Base-by-base conservation (phyloP, 2,113 vertebrate genomes). In the Amblyornis subalaris region DNA sequence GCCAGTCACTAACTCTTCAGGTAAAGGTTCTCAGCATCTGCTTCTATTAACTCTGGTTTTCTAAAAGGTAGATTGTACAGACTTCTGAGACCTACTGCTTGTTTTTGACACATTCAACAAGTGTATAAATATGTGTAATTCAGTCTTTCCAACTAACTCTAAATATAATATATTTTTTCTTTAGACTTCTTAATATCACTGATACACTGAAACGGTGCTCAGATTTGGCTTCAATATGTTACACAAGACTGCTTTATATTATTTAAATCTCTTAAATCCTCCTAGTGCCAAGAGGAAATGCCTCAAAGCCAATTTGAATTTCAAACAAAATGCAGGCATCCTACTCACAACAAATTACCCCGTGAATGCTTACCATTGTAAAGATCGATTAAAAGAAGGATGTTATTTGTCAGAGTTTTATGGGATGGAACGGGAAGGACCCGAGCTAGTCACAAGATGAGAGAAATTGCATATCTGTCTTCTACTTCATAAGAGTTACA, bases 211-310 rank as follows among this genome's bases (percentile, higher is more conserved):
- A 79, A 33, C 31, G 57, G 18, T 86, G 73, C 76, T 90, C 51
- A 84, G 36, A 71, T 84, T 86, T 86, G 55, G 51, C n/a, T 60
- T 77, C 0, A 6, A 2, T 66, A n/a, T 60, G 25, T 89, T 90
- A 20, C n/a, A 64, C 36, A 81, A 75, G 36, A 50, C 12, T 55
- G 45, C 44, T 79, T 88, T 92, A 29, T 86, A 26, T 77, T 91
- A 74, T 74, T 95, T 81, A 87, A 79, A 78, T 93, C 70, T 89
- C 38, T 26, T 92, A 75, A 86, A 87, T 57, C 61, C 61, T 87
- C 1, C 85, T 84, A 72, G 18, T 89, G 40, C 23, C 35, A 83
- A 67, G 53, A 81, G 65, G 40, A 95, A 90, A 57, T 78, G 65
- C 53, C n/a, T 78, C 31, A 12, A 44, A 90, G 44, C n/a, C 65